phyloP scores from a whole-genome alignment of 2,888 invertebrate species.

The Tetragnatha montana region DNA sequence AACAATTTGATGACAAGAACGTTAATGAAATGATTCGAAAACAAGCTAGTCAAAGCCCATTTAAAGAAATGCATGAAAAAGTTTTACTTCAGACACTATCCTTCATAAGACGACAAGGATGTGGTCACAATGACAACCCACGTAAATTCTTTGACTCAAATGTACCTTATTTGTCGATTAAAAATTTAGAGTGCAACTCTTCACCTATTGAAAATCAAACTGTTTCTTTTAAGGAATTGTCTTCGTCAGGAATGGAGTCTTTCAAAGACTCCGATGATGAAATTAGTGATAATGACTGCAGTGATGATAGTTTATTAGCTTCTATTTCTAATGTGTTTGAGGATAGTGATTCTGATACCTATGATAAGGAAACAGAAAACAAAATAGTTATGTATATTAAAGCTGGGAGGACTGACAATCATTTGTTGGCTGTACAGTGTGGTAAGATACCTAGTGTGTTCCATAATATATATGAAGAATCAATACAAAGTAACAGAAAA shows the following conservation, averaged over 20 bases:
- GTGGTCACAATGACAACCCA: constrained; percentile 20
- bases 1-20: neutral
- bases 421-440: neutral
- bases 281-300: neutral
- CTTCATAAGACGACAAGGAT: neutral
- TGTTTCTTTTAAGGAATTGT: too few relatives aligned
- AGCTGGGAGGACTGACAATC: constrained; percentile 12
- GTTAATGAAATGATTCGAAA: constrained; percentile 4
- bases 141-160: constrained; percentile 2
- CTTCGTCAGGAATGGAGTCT: neutral
- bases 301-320: neutral
- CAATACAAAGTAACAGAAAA: neutral
- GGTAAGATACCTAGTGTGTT: neutral
- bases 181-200: neutral
- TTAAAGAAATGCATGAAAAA: constrained; percentile 24
- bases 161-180: neutral
- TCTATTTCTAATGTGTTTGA: neutral
- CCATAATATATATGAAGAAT: neutral
- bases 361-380: neutral
- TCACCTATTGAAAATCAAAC: too few relatives aligned
- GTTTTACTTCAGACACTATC: neutral
- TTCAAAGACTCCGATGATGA: constrained; percentile 10
- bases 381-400: neutral
- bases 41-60: neutral
- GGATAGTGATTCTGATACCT: neutral